These are phyloP conservation scores for Lacerta bilineata DNA, from an alignment of 2,797 vertebrate species.

Conservation along the genomic window DNA sequence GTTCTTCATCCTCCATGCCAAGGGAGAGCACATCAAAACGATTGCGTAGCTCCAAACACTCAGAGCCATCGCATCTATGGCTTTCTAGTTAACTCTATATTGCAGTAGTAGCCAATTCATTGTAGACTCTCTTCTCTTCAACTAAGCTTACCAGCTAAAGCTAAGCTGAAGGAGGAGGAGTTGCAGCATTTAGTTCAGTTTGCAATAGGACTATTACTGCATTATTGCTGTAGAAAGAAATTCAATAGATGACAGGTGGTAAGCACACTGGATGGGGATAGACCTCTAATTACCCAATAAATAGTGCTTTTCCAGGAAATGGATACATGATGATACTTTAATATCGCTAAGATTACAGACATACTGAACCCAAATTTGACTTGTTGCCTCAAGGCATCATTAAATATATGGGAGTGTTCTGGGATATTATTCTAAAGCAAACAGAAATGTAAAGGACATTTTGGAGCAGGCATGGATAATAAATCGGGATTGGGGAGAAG, in stretches of 20 bases:
- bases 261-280: background rate
- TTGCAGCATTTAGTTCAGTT: background rate
- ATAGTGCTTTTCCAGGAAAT: background rate
- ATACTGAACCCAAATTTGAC: background rate
- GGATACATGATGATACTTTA: background rate
- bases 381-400: background rate
- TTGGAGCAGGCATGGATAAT: too few species aligned
- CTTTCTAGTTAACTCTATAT: too few species aligned
- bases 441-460: background rate
- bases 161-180: background rate
- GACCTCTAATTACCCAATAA: background rate
- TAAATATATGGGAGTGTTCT: background rate
- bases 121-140: slow-evolving; percentile 3
- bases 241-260: background rate
- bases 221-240: background rate
- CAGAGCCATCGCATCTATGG: too few species aligned
- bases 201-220: background rate
- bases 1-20: too few species aligned
- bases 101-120: too few species aligned
- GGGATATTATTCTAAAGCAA: background rate
- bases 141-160: background rate
- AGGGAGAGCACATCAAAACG: too few species aligned
- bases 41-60: too few species aligned
- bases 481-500: too few species aligned
- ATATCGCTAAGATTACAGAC: background rate